phyloP scores from a whole-genome alignment of 2,797 vertebrate species.

The Agapornis canus region DNA sequence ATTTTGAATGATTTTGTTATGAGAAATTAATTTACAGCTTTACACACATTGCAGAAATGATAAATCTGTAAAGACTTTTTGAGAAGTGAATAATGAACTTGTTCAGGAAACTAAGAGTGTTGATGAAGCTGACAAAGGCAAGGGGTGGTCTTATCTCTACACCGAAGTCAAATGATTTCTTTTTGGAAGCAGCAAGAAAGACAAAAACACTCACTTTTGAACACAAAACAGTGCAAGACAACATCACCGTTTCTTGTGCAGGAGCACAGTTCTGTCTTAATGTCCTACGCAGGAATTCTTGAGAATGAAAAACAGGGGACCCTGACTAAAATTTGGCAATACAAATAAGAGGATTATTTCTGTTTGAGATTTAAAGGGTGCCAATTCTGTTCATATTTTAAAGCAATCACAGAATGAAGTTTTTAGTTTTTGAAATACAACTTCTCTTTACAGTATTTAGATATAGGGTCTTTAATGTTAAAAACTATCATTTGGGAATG shows the following conservation, averaged over 20 bases:
- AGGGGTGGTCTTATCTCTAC: neutral
- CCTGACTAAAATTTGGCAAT: neutral
- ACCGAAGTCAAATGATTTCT: neutral
- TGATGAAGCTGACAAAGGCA: neutral
- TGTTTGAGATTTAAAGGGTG: neutral
- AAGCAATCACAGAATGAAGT: neutral
- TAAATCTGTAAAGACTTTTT: conserved; percentile 28
- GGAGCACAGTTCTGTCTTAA: neutral
- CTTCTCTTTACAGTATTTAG: neutral
- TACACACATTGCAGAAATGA: conserved; percentile 35
- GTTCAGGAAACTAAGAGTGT: neutral
- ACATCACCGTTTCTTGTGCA: neutral
- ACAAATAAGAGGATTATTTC: neutral
- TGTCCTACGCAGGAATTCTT: neutral
- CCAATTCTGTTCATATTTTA: neutral
- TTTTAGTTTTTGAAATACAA: neutral
- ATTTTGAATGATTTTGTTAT: conserved; percentile 56
- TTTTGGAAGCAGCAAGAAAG: neutral
- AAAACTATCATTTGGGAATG: neutral
- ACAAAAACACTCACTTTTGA: neutral
- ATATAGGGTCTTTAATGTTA: neutral
- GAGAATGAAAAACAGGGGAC: neutral
- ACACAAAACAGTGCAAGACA: neutral
- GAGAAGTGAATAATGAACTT: conserved; percentile 42
- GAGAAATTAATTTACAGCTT: conserved; percentile 57